phyloP scores from a whole-genome alignment of 53 echinoderm and acorn worm genomes.

The Actinopyga echinites region DNA sequence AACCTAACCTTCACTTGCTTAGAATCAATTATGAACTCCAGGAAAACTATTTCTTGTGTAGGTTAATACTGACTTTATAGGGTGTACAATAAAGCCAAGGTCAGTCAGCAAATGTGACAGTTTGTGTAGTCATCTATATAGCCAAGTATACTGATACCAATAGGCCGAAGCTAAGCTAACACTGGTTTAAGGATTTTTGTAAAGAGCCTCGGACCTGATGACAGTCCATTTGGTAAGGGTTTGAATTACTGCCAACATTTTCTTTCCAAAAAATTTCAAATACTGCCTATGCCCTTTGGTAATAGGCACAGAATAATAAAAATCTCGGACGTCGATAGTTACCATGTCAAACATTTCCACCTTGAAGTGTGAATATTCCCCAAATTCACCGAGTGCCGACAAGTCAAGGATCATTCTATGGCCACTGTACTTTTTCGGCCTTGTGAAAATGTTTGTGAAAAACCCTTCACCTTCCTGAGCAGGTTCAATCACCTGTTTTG shows the following conservation, averaged over 20 bases:
- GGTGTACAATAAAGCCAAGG: slow-evolving; percentile 44
- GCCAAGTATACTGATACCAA: neutral
- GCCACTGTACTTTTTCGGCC: slow-evolving; percentile 51
- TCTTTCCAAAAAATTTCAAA: slow-evolving; percentile 30
- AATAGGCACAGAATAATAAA: slow-evolving; percentile 58
- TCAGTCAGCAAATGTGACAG: slow-evolving; percentile 1
- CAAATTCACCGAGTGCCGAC: slow-evolving; percentile 22
- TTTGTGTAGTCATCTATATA: slow-evolving; percentile 34
- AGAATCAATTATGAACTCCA: slow-evolving; percentile 57
- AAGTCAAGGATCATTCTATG: slow-evolving; percentile 61
- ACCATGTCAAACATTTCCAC: slow-evolving; percentile 45
- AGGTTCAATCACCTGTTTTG: slow-evolving; percentile 31
- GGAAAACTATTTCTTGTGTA: slow-evolving; percentile 41
- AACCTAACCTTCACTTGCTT: slow-evolving; percentile 31
- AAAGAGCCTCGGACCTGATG: slow-evolving; percentile 33
- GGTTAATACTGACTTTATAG: slow-evolving; percentile 60
- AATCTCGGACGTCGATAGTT: slow-evolving; percentile 41
- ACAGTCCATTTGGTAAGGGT: slow-evolving; percentile 34
- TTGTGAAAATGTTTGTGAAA: slow-evolving; percentile 46
- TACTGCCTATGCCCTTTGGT: slow-evolving; percentile 24
- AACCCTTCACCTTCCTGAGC: neutral
- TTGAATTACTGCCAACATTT: slow-evolving; percentile 1
- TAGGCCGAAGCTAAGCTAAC: neutral
- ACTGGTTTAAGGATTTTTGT: slow-evolving; percentile 59
- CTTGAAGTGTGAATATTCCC: slow-evolving; percentile 46